A percentile compares a stretch with the other conserved stretches of the same genome.
Evolutionary conservation across 2,113 vertebrate species (phyloP).

Genomic region (Ophthalmolycus amberensis): DNA sequence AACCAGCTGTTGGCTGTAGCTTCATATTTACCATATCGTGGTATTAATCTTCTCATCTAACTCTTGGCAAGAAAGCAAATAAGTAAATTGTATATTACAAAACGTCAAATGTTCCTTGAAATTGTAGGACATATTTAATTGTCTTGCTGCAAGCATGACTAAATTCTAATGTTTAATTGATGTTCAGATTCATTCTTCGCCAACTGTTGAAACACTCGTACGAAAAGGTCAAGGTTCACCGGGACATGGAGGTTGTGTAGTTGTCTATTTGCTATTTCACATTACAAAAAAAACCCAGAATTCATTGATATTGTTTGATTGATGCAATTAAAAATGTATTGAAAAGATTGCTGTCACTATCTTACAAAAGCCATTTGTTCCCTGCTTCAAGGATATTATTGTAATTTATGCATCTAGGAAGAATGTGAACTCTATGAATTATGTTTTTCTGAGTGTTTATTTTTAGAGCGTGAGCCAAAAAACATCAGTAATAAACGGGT

Average conservation of each 20-base stretch:
- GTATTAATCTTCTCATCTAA: neutral
- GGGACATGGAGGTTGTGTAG: neutral
- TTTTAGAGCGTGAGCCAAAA: neutral
- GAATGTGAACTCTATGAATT: constrained; percentile 8
- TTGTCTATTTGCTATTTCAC: neutral
- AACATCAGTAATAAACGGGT: neutral
- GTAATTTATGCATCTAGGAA: constrained; percentile 45
- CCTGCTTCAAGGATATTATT: constrained; percentile 3
- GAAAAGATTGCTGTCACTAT: constrained; percentile 10
- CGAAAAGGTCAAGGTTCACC: neutral
- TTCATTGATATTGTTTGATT: constrained; percentile 4
- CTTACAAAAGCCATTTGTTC: constrained; percentile 19
- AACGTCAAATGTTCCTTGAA: neutral
- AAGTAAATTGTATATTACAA: neutral
- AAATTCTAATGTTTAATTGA: no score
- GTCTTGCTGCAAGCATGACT: no score
- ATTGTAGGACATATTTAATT: neutral
- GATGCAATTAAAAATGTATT: constrained; percentile 13
- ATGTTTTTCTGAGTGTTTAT: constrained; percentile 6
- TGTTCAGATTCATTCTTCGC: neutral
- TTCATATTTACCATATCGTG: no score
- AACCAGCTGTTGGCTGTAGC: neutral
- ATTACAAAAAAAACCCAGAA: neutral
- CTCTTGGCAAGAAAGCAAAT: neutral
- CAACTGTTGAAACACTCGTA: neutral